Evolutionary conservation across 2,888 invertebrate species (phyloP).

Genomic region (Rhagonycha lutea): DNA sequence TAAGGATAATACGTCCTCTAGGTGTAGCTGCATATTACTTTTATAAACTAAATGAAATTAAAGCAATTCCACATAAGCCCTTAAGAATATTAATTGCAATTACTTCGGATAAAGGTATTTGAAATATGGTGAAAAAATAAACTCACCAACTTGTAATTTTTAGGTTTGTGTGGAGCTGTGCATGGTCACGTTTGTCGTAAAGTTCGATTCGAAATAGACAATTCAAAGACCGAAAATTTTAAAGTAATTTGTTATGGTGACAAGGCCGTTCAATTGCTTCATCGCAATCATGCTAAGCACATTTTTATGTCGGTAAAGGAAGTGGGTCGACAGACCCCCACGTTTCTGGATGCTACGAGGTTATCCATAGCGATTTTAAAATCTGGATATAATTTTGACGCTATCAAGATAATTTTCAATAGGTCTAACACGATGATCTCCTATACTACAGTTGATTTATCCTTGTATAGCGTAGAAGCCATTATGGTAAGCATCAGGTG

Average conservation of each 20-base stretch:
- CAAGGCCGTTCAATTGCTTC: not conserved
- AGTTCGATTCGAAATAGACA: not conserved
- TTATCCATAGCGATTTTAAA: not conserved
- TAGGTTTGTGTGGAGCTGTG: not conserved
- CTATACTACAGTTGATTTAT: not conserved
- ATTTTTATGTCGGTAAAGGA: not conserved
- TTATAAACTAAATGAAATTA: not conserved
- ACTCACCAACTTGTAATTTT: not conserved
- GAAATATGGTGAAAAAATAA: not conserved
- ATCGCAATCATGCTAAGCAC: not conserved
- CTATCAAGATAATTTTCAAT: not conserved
- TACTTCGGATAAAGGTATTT: not conserved
- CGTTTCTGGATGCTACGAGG: not conserved
- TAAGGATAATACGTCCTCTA: not conserved
- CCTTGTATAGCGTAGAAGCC: not conserved
- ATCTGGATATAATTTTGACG: not conserved
- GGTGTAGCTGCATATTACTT: not conserved
- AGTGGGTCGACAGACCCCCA: not conserved
- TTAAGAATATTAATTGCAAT: not conserved
- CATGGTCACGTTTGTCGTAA: not conserved
- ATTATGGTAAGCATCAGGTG: not conserved
- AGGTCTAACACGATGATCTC: not conserved
- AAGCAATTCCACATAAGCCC: not conserved
- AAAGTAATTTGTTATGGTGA: not conserved
- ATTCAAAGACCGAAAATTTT: not conserved